phyloP scores from a whole-genome alignment of 2,888 invertebrate genomes.

The Campoplex capitator region DNA sequence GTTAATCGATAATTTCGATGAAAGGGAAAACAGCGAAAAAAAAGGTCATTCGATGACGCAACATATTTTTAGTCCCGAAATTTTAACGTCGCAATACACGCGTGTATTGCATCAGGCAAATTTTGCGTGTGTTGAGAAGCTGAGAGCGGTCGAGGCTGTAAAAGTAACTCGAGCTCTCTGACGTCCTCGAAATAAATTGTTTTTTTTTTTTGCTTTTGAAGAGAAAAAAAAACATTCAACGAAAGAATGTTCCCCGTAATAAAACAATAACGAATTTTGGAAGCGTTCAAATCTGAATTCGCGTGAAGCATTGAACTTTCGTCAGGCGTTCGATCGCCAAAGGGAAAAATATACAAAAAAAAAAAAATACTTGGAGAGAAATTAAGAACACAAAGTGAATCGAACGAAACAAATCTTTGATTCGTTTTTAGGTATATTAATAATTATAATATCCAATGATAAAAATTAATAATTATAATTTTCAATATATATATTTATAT shows the following conservation, averaged over 20 bases:
- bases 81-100: conserved; percentile 44
- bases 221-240: conserved; percentile 6
- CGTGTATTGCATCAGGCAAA: conserved; percentile 2
- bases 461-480: conserved; percentile 1
- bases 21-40: conserved; percentile 4
- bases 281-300: too few relatives aligned
- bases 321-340: conserved; percentile 9
- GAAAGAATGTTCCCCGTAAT: conserved; percentile 7
- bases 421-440: conserved; percentile 12
- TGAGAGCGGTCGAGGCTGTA: conserved; percentile 52
- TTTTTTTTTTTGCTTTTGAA: conserved; percentile 12
- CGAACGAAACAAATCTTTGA: conserved; percentile 5
- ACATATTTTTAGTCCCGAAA: conserved; percentile 48
- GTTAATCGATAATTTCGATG: not conserved
- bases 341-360: not conserved
- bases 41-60: conserved; percentile 31
- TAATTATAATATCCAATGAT: conserved; percentile 5
- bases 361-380: conserved; percentile 56
- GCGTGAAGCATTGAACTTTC: not conserved
- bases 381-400: conserved; percentile 56
- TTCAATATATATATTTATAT: conserved; percentile 18
- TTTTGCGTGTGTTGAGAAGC: conserved; percentile 1
- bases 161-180: conserved; percentile 50
- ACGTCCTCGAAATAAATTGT: conserved; percentile 12
- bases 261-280: not conserved